Evolutionary conservation across 37 sponge, comb jelly and placozoan genomes (phyloP).

Genomic region (Hormiphora californensis): DNA sequence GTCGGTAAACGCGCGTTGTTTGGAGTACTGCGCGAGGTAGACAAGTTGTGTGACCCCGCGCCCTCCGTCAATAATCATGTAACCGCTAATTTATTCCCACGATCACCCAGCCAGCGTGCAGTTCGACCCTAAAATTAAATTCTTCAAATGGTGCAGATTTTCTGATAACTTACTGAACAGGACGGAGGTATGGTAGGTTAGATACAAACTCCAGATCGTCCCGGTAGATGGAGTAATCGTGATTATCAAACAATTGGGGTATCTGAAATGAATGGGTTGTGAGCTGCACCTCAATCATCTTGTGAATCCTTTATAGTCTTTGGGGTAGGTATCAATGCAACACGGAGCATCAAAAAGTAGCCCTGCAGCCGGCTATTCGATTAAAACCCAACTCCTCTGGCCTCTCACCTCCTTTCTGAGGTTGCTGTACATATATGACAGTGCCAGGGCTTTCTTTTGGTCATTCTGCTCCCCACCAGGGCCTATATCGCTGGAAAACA

Average conservation of each 20-base stretch:
- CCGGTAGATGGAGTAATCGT: constrained; percentile 14
- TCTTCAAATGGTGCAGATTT: background rate
- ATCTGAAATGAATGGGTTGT: constrained; percentile 4
- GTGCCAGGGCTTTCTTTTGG: background rate
- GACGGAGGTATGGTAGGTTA: background rate
- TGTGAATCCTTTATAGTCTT: background rate
- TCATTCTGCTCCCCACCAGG: too few species aligned
- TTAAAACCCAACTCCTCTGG: too few species aligned
- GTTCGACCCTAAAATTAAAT: background rate
- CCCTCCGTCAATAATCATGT: too few species aligned
- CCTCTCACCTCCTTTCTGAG: constrained; percentile 3
- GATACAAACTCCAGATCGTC: constrained; percentile 4
- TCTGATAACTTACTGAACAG: constrained; percentile 13
- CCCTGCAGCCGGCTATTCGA: too few species aligned
- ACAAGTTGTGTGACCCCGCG: too few species aligned
- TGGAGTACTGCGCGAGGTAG: too few species aligned
- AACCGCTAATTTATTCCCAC: too few species aligned
- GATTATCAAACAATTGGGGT: background rate
- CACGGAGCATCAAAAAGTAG: too few species aligned
- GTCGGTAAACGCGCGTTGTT: too few species aligned
- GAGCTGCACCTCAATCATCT: too few species aligned
- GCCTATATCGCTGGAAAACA: too few species aligned
- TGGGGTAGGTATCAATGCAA: background rate
- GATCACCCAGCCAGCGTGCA: too few species aligned
- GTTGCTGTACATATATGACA: background rate